Evolutionary conservation across 2,113 vertebrate species (phyloP), one percentile per base, ranked within the genome.

Genomic region (Hirundichthys speculiger): DNA sequence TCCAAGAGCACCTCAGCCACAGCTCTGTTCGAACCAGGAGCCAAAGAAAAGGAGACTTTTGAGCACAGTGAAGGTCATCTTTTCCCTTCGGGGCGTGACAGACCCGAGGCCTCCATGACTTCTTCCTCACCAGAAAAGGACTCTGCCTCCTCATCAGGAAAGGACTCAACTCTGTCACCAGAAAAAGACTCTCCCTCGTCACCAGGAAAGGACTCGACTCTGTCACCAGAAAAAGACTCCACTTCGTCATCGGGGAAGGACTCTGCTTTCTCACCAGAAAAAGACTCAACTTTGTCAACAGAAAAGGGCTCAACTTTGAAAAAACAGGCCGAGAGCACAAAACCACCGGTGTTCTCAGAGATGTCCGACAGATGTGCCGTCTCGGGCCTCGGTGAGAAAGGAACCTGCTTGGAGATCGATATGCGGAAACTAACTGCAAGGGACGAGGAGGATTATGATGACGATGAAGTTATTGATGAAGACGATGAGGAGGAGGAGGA

Each of bases 361-460:
- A 39, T 38, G 14, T n/a, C 21, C 20, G 64, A 51, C 51, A 69
- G 75, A 79, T 53, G 75, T 34, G 45, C 50, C 7, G n/a, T 50
- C n/a, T 55, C 75, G 43, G 75, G 55, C 58, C 88, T 85, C 64
- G 20, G 27, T 0, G 91, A 92, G 57, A 93, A 92, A 75, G 89
- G 85, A 30, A 53, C 66, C 0, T 77, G 79, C 52, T 56, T 90
- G 49, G 85, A 92, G 58, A 56, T 89, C 3, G 91, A 92, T 53
- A 84, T 92, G 81, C 79, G 84, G 19, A 93, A 92, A 69, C 72
- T 92, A 27, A 90, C 91, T 13, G 90, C 91, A 4, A 91, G 77
- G 38, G 92, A 93, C 9, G 92, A 93, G 12, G 90, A 92, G 51
- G 90, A 93, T 62, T 92, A 94, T 5, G 92, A 93, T 38, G 90